Base-by-base conservation (phyloP, 2,113 vertebrate genomes). In the Calyptomena viridis region DNA sequence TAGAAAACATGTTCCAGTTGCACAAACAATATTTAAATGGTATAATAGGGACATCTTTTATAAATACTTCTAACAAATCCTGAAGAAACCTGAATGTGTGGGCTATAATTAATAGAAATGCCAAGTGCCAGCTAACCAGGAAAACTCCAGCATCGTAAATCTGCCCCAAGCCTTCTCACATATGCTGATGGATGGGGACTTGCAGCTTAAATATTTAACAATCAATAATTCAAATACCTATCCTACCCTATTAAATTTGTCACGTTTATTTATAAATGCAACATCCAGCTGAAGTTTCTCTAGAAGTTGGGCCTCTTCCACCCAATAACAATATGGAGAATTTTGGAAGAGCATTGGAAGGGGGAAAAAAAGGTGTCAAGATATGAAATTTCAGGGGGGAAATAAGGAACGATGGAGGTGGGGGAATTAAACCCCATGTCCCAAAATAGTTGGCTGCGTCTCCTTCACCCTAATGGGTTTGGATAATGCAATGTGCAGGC, bases 161-260 rank as follows among this genome's bases (percentile, higher is more conserved):
- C 98, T 98, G 98, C 97, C 97, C 91, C 5, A 6, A 87, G 90
- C 94, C 89, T 97, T 97, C 97, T 98, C 94, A 89, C 82, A n/a
- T 86, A 87, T 9, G 68, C 93, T 98, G 98, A 98, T 98, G 96
- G 97, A 98, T 98, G 98, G 96, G 89, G 95, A 97, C 97, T 97
- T 14, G 90, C 91, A 94, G 95, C 96, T 98, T 97, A 98, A 98
- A 98, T 97, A 98, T 98, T 98, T 98, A 98, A 97, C 97, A 97
- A 98, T 98, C 96, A 95, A 98, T 98, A 98, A 98, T 97, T 98
- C 98, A 98, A 97, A 97, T 97, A 97, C 97, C 96, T 97, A 96
- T 95, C 96, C 96, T 96, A 88, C 95, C 96, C 97, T 96, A 97
- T 97, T 97, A 94, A 94, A 96, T 97, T 95, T 98, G 98, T 96